Conservation (phyloP, 2,888 invertebrate species). For the Eupithecia dodoneata region DNA sequence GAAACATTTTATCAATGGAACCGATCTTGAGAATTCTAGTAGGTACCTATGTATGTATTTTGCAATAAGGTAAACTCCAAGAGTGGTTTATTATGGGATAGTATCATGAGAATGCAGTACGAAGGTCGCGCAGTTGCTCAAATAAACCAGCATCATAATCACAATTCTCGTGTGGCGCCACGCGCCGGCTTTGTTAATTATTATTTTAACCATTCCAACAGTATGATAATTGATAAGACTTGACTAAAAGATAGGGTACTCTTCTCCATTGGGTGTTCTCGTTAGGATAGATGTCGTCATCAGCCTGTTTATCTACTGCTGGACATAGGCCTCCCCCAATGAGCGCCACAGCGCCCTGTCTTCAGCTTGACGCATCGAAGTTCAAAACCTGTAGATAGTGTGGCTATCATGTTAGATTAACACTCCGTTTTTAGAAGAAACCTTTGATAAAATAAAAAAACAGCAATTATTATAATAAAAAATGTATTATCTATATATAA, state of each 20-base stretch:
- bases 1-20: background rate
- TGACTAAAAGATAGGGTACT: no score
- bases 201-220: background rate
- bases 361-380: no score
- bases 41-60: background rate
- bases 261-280: no score
- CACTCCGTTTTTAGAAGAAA: background rate
- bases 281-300: no score
- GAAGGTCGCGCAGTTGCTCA: background rate
- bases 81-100: background rate
- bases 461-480: constrained; percentile 77
- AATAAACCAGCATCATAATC: no score
- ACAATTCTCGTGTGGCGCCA: background rate
- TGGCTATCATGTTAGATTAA: no score
- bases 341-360: no score
- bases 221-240: no score
- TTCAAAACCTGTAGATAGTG: background rate
- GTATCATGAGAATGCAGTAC: background rate
- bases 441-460: background rate
- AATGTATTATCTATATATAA: constrained; percentile 82
- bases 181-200: background rate
- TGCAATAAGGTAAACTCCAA: background rate
- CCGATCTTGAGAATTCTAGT: background rate
- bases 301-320: no score
- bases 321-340: no score